Evolutionary conservation across 2,888 invertebrate genomes (phyloP), one percentile per base, ranked within the genome.

Genomic region (Andrena minutula): DNA sequence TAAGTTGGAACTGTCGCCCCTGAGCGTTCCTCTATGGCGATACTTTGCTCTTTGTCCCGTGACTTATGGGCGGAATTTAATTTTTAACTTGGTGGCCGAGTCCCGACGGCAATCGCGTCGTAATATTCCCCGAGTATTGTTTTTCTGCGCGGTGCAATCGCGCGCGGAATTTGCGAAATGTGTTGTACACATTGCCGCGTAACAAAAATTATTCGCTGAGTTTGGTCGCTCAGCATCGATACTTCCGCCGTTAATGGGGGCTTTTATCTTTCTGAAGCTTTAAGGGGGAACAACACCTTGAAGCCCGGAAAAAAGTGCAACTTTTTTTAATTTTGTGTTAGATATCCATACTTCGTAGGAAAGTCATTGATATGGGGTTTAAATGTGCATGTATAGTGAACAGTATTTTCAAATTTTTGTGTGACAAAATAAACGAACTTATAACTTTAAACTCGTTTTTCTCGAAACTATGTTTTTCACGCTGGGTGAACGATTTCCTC

Each of bases 41-140:
- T 60, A 65, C 76, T 71, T 71, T 64, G 58, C 70, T 60, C 76
- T 71, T 65, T 71, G 76, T 77, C 58, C 58, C 49, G n/a, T 65
- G 64, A 77, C 20, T 16, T 65, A 77, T 58, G 58, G 26, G 23
- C 58, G 49, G 71, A 60, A 66, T 32, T 49, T 53, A 30, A 20
- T 60, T 49, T 69, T 60, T 70, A 16, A 41, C 41, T 60, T 32
- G 56, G 1, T n/a, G 60, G n/a, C 30, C 26, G 60, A 26, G 16
- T n/a, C 30, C 30, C 30, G 23, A 10, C 56, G 20, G 20, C 56
- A 56, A 56, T 56, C 56, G 56, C 56, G 26, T 26, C 23, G 56
- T 56, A 10, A 23, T 23, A 23, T 53, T 53, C 53, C 53, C n/a
- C 6, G 20, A 53, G 53, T 20, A 23, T 53, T 53, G 56, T 56